These are phyloP conservation scores for Seira musarum DNA, from an alignment of 2,888 invertebrate species.

Conservation along the genomic window DNA sequence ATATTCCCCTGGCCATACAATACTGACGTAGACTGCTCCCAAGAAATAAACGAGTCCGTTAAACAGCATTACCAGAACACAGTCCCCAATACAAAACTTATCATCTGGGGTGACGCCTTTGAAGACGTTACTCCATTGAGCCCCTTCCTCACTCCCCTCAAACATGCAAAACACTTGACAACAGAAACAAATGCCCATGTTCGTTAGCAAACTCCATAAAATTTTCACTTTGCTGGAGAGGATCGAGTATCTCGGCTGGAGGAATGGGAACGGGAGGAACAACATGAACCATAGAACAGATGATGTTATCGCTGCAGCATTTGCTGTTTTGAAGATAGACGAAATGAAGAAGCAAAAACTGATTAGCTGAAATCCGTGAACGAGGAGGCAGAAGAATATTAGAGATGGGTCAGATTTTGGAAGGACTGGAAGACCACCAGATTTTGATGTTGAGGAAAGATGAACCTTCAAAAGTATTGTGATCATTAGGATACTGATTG, in stretches of 20 bases:
- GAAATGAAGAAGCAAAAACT: conserved; percentile 86
- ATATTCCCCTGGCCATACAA: conserved; percentile 79
- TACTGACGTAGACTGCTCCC: conserved; percentile 78
- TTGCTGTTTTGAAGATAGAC: conserved; percentile 80
- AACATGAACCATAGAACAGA: conserved; percentile 80
- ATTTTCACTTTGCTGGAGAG: conserved; percentile 76
- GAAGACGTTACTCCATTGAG: conserved; percentile 60
- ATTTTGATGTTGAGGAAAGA: conserved; percentile 25
- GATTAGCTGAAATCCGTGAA: conserved; percentile 82
- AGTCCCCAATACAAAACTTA: conserved; percentile 56
- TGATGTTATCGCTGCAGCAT: conserved; percentile 84
- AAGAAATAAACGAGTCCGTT: conserved; percentile 74
- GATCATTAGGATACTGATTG: conserved; percentile 76
- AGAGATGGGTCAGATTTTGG: conserved; percentile 79
- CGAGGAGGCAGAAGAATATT: conserved; percentile 80
- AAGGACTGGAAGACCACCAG: conserved; percentile 40
- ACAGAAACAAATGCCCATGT: conserved; percentile 86
- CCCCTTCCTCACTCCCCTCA: conserved; percentile 75
- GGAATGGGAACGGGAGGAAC: conserved; percentile 81
- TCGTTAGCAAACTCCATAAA: conserved; percentile 80
- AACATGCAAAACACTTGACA: conserved; percentile 82
- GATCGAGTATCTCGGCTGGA: conserved; percentile 77
- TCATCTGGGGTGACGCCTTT: conserved; percentile 65
- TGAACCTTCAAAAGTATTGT: conserved; percentile 71
- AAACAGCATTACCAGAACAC: conserved; percentile 59